Percentiles rank a stretch among this genome's conserved stretches.
phyloP scores from a whole-genome alignment of 2,888 invertebrate genomes.

The Rhorus exstirpatorius region DNA sequence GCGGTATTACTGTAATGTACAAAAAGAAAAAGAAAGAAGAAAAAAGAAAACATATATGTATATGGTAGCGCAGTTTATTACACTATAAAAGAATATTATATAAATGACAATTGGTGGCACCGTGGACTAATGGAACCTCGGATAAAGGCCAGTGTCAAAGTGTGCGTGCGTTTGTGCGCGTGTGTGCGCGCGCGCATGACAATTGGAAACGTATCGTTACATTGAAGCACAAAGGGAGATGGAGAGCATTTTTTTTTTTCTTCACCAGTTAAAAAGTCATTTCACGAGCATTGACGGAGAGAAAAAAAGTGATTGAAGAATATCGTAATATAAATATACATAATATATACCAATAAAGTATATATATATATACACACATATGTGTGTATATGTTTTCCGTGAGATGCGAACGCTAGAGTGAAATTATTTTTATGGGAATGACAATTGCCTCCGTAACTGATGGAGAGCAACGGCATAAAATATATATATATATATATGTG shows the following conservation, averaged over 20 bases:
- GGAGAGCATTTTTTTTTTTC: slow-evolving; percentile 14
- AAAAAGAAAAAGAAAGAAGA: not conserved
- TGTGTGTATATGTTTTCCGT: not conserved
- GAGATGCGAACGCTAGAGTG: not conserved
- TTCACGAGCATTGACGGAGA: slow-evolving; percentile 5
- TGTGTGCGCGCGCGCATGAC: slow-evolving; percentile 2
- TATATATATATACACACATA: too few relatives aligned
- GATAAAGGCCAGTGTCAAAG: slow-evolving; percentile 39
- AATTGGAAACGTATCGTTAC: slow-evolving; percentile 48
- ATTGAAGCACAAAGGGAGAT: slow-evolving; percentile 22
- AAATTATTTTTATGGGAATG: slow-evolving; percentile 21
- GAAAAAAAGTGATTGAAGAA: not conserved
- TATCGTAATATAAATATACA: slow-evolving; percentile 22
- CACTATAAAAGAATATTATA: slow-evolving; percentile 59
- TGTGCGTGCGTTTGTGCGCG: not conserved
- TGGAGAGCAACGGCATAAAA: slow-evolving; percentile 8
- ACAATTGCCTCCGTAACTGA: slow-evolving; percentile 30
- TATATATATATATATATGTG: not conserved
- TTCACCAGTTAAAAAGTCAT: not conserved
- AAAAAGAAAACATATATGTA: not conserved
- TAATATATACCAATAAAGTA: too few relatives aligned
- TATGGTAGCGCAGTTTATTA: slow-evolving; percentile 17
- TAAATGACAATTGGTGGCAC: slow-evolving; percentile 54
- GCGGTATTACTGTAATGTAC: slow-evolving; percentile 30
- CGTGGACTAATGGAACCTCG: slow-evolving; percentile 42